These are phyloP conservation scores for Carassius auratus DNA, from an alignment of 2,113 vertebrate genomes.

Conservation along the genomic window DNA sequence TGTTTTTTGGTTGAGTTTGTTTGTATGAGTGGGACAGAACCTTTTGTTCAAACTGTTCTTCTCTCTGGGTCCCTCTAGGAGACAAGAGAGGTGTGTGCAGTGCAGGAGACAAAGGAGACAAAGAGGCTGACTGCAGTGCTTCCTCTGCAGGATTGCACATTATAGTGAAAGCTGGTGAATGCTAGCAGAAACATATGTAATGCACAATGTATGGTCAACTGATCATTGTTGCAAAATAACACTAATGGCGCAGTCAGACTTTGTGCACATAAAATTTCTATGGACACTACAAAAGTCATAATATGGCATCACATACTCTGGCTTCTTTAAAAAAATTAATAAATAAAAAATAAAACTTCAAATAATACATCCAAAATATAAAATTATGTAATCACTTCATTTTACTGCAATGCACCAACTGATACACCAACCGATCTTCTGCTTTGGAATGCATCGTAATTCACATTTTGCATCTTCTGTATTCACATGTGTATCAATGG, in stretches of 20 bases:
- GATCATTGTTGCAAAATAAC: background rate
- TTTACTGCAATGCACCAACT: background rate
- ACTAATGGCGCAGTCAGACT: background rate
- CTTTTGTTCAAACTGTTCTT: conserved; percentile 14
- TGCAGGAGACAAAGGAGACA: conserved; percentile 38
- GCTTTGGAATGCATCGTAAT: background rate
- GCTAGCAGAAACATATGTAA: background rate
- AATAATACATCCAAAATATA: too few relatives aligned
- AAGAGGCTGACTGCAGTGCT: conserved; percentile 28
- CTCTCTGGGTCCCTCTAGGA: conserved; percentile 28
- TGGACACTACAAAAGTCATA: background rate
- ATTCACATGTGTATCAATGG: too few relatives aligned
- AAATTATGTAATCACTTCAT: background rate
- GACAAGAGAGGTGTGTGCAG: conserved; percentile 28
- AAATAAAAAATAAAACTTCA: too few relatives aligned
- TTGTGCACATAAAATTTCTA: background rate
- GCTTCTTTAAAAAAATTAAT: too few relatives aligned
- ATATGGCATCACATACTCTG: background rate
- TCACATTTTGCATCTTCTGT: too few relatives aligned
- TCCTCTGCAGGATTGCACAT: conserved; percentile 22
- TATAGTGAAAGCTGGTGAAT: conserved; percentile 4
- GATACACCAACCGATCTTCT: too few relatives aligned
- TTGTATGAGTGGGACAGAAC: background rate
- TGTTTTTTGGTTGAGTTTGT: conserved; percentile 3
- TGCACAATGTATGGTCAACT: background rate